Evolutionary conservation across 2,888 invertebrate species (phyloP).

Genomic region (Liopterus haemorrhoidalis): DNA sequence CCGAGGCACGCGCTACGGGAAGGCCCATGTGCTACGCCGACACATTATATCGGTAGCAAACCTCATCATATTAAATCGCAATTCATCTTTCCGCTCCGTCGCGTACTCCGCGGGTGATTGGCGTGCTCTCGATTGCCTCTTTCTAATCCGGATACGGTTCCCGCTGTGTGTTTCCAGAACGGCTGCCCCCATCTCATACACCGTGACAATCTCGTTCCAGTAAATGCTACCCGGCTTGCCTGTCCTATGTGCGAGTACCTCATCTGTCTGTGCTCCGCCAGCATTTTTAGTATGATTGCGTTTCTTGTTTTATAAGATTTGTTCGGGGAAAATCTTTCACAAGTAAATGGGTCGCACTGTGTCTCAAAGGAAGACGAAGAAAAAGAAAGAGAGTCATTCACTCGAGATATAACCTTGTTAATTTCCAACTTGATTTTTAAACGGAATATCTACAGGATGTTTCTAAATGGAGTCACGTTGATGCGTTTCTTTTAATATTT

Average conservation of each 20-base stretch:
- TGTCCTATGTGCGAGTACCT: not conserved
- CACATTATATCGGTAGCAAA: conserved; percentile 33
- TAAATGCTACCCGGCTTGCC: not conserved
- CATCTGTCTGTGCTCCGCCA: not conserved
- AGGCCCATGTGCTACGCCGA: too few relatives aligned
- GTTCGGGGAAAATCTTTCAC: too few relatives aligned
- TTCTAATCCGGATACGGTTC: conserved; percentile 19
- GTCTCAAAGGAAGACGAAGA: too few relatives aligned
- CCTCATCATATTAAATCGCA: conserved; percentile 43
- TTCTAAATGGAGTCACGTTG: too few relatives aligned
- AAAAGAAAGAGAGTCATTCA: too few relatives aligned
- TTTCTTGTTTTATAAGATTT: conserved; percentile 20
- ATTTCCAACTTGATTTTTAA: too few relatives aligned
- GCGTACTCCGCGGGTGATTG: conserved; percentile 25
- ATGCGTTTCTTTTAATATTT: too few relatives aligned
- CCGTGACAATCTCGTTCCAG: not conserved
- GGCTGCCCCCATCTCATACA: not conserved
- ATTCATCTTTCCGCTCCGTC: conserved; percentile 40
- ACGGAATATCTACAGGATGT: too few relatives aligned
- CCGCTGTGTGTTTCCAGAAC: conserved; percentile 1
- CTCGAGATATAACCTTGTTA: too few relatives aligned
- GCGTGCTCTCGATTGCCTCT: conserved; percentile 23
- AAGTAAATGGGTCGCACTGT: too few relatives aligned
- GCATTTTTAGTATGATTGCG: conserved; percentile 19
- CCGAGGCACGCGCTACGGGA: not conserved